Conservation (phyloP, 2,888 invertebrate genomes). For the Torymus tubicola region DNA sequence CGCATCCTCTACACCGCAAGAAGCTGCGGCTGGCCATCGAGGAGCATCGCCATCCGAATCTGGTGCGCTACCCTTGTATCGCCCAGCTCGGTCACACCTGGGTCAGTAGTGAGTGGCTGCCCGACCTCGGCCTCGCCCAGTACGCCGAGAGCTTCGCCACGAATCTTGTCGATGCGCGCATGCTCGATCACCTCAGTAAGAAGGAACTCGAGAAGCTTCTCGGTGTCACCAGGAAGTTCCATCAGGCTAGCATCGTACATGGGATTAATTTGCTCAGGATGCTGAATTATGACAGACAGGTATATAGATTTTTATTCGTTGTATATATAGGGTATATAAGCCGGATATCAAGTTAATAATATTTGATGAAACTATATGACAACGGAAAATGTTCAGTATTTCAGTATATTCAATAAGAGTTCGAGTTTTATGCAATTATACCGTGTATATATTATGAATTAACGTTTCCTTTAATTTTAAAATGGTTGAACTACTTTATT, state of each 20-base stretch:
- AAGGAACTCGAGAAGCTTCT: conserved; percentile 96
- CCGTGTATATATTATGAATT: too few relatives aligned
- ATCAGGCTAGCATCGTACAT: conserved; percentile 95
- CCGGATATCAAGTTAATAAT: too few relatives aligned
- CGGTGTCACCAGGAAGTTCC: conserved; percentile 94
- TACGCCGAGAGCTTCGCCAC: conserved; percentile 92
- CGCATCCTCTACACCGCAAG: conserved; percentile 94
- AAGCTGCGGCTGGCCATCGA: conserved; percentile 95
- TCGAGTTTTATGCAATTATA: too few relatives aligned
- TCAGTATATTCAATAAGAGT: too few relatives aligned
- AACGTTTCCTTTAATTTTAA: too few relatives aligned
- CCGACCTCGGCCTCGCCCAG: conserved; percentile 92
- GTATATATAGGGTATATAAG: too few relatives aligned
- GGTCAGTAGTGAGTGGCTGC: conserved; percentile 95
- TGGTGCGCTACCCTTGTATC: conserved; percentile 91
- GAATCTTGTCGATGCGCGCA: conserved; percentile 93
- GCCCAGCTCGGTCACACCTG: conserved; percentile 93
- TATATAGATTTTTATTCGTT: conserved; percentile 68
- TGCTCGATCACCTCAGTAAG: conserved; percentile 94
- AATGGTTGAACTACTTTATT: too few relatives aligned
- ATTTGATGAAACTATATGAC: too few relatives aligned
- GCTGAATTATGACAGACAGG: conserved; percentile 94
- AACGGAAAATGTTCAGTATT: too few relatives aligned
- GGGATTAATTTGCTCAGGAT: conserved; percentile 94
- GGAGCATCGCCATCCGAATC: conserved; percentile 91